phyloP scores from a whole-genome alignment of 2,797 vertebrate genomes.

The Octomys mimax region DNA sequence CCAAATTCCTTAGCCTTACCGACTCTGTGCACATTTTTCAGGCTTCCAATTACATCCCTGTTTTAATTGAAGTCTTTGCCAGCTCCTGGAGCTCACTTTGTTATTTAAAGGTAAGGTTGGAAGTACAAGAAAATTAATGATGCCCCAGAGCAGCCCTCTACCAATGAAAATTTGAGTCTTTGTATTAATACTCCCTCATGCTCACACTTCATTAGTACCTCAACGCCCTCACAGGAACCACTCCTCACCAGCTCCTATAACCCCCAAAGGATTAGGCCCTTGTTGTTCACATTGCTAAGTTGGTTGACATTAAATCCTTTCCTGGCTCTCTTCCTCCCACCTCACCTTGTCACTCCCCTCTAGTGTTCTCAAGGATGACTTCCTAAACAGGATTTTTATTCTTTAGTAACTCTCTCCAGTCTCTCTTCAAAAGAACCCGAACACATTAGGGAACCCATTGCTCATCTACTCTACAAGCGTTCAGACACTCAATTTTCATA shows the following conservation, averaged over 20 bases:
- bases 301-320: not conserved
- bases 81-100: not conserved
- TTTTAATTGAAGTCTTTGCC: not conserved
- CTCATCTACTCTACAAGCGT: not conserved
- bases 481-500: slow-evolving; percentile 14
- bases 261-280: no score
- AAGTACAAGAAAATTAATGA: not conserved
- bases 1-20: not conserved
- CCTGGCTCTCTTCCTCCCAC: not conserved
- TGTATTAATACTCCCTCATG: not conserved
- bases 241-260: not conserved
- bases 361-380: not conserved
- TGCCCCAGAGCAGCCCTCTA: not conserved
- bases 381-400: not conserved
- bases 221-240: not conserved
- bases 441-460: not conserved
- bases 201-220: not conserved
- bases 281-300: not conserved
- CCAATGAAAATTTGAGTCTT: not conserved
- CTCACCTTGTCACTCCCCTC: not conserved
- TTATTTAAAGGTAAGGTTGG: not conserved
- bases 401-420: not conserved
- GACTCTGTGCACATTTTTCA: not conserved
- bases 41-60: accelerated
- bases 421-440: not conserved